phyloP scores from a whole-genome alignment of 2,888 invertebrate genomes.

The Cheilosia scutellata region DNA sequence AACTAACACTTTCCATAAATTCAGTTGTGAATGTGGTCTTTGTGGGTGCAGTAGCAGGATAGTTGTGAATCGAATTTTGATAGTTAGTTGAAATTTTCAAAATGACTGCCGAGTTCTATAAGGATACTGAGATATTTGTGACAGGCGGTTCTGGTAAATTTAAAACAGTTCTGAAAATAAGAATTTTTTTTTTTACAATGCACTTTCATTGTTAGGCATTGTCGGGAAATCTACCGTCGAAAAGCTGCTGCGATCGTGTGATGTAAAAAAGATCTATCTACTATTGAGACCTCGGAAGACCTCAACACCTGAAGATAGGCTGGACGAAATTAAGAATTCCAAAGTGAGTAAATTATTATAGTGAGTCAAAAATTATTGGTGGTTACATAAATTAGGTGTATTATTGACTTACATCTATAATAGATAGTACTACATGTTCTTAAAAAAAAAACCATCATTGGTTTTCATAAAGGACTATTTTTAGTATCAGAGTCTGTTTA shows the following conservation, averaged over 20 bases:
- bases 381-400: no score
- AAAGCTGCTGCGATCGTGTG: conserved; percentile 93
- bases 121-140: conserved; percentile 89
- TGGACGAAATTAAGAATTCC: conserved; percentile 85
- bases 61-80: background rate
- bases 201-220: conserved; percentile 87
- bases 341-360: conserved; percentile 63
- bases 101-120: conserved; percentile 87
- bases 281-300: conserved; percentile 90
- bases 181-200: background rate
- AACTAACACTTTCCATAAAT: background rate
- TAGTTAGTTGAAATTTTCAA: background rate
- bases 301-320: conserved; percentile 87
- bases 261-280: conserved; percentile 90
- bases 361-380: no score
- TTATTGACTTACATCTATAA: no score
- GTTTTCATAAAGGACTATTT: no score
- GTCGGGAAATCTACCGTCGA: conserved; percentile 95
- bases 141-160: conserved; percentile 90
- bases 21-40: background rate
- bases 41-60: background rate
- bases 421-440: no score
- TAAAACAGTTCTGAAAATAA: background rate
- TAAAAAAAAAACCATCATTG: no score
- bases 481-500: no score